Evolutionary conservation across 2,113 vertebrate species (phyloP), one percentile per base, ranked within the genome.

Genomic region (Pedetes capensis): DNA sequence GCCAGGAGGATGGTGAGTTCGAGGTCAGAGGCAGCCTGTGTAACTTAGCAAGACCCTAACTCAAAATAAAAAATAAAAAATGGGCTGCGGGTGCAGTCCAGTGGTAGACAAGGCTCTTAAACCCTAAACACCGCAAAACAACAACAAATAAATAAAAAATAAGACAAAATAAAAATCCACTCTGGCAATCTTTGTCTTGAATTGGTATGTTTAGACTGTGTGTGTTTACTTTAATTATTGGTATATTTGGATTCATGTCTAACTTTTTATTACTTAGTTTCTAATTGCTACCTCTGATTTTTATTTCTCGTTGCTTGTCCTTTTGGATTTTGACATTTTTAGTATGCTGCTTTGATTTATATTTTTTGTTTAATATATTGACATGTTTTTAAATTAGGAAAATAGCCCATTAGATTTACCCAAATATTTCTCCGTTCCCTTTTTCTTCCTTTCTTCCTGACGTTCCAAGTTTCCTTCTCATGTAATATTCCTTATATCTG

Each of bases 241-340:
- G 37, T 68, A 55, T 53, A 57, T 86, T 81, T 94, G 72, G 51
- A 79, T 92, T 86, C 69, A 42, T 49, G 42, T 68, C 75, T 87
- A 1, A 37, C 16, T 80, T 92, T 87, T 79, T 84, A 51, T 69
- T 94, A 76, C 42, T 91, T 69, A 20, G 66, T 80, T 96, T 92
- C 53, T 76, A 8, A 69, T 81, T 81, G n/a, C 74, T 61, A 69
- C 66, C 51, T 76, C 34, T 44, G 16, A 49, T 69, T 72, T 86
- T 81, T 59, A 55, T 37, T 49, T 83, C 11, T 27, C 27, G 13
- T 69, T 64, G 55, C 32, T n/a, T 55, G 12, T 34, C 25, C 34
- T n/a, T 29, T 61, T 68, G 25, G 49, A 63, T 79, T 84, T 79
- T 57, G 37, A 66, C 29, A 66, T 80, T 92, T 81, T 75, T 23